Conservation (phyloP, 2,888 invertebrate species). For the Drosophila maculinotata region DNA sequence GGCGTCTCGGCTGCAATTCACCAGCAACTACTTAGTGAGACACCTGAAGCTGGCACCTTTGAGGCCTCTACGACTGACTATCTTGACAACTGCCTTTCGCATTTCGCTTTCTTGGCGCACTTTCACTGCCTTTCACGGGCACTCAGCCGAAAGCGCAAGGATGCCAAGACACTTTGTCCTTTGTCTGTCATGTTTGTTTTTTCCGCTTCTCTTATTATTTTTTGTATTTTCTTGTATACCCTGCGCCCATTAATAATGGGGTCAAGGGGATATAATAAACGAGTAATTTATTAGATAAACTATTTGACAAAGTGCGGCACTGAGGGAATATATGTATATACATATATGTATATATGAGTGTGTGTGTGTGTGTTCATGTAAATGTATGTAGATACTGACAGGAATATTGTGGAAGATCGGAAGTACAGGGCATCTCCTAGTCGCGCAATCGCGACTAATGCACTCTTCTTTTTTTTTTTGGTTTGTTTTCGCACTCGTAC, state of each 20-base stretch:
- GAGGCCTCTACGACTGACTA: constrained; percentile 27
- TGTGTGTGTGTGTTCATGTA: neutral
- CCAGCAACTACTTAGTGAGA: constrained; percentile 16
- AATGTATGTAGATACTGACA: neutral
- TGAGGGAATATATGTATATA: neutral
- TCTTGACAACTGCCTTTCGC: constrained; percentile 34
- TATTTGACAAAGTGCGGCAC: neutral
- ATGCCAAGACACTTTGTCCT: constrained; percentile 42
- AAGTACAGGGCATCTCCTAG: neutral
- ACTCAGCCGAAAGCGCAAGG: constrained; percentile 53
- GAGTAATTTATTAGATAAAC: neutral
- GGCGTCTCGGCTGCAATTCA: constrained; percentile 12
- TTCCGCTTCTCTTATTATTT: constrained; percentile 5
- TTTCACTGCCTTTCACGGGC: constrained; percentile 59
- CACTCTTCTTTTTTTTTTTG: neutral
- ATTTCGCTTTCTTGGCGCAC: constrained; percentile 37
- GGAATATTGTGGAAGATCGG: neutral
- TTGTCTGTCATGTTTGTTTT: constrained; percentile 49
- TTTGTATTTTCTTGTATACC: neutral
- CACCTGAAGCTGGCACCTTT: constrained; percentile 44
- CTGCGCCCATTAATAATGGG: neutral
- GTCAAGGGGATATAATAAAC: neutral
- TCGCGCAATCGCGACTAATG: neutral
- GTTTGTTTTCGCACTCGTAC: constrained; percentile 1
- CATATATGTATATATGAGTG: neutral